Evolutionary conservation across 2,113 vertebrate genomes (phyloP), one percentile per base, ranked within the genome.

Genomic region (Bos javanicus): DNA sequence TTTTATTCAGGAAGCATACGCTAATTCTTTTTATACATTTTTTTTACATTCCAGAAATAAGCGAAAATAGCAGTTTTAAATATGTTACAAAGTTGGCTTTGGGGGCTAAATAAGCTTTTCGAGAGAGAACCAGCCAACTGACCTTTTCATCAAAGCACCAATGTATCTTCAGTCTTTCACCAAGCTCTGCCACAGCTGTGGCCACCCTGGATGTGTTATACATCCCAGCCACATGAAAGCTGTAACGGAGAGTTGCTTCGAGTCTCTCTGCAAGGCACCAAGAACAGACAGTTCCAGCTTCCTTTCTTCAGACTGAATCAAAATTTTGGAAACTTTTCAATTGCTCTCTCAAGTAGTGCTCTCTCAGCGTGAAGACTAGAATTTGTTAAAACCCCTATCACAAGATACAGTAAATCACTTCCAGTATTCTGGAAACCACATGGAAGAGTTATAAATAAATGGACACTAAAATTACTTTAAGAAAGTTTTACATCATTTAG

Each of bases 31-130:
- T 96, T 98, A 94, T 97, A 97, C 95, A 96, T 76, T 96, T 94
- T 95, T 98, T 98, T 93, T 97, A 98, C 94, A 98, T 98, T 98
- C 96, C 97, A 97, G 98, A 96, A 98, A 97, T 98, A 97, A 97
- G 98, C 83, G 95, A 98, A 98, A 98, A 98, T 98, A 98, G 97
- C 97, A 39, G 93, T 98, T 98, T 98, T 97, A 97, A 98, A 87
- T 98, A 98, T 98, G 93, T 97, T 98, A 98, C 96, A 98, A 98
- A 98, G 98, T 98, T 98, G 97, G 96, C 97, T 98, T 97, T 98
- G 28, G 60, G 88, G 82, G 91, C 64, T 81, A 90, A 95, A 76
- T 96, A 97, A 97, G 96, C 96, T 97, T 96, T 98, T 56, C 84
- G 94, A 98, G 96, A 97, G 96, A 94, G 95, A 74, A 97, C 78